Evolutionary conservation across 2,113 vertebrate species (phyloP), one percentile per base, ranked within the genome.

Genomic region (Herpailurus yagouaroundi): DNA sequence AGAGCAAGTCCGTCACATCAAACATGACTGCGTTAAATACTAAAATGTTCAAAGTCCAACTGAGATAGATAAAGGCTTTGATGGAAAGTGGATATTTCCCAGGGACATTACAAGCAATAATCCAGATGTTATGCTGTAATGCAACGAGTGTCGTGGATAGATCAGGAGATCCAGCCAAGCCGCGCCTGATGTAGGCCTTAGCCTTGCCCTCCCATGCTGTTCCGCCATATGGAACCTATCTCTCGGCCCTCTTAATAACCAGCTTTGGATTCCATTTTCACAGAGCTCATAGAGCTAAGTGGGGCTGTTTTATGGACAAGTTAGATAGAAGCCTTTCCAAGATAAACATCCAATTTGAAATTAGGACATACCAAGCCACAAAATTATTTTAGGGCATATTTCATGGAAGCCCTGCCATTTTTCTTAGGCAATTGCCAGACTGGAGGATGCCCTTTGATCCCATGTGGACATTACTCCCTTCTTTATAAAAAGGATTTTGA

Each of bases 191-290:
- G 99, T 98, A 98, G 99, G 99, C 99, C 98, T 98, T 99, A 98
- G 99, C 98, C 98, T 97, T 98, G 98, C 99, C 98, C 99, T 99
- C 99, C 99, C 99, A 99, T 99, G 99, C 99, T 99, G 99, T 99
- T 99, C 99, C 66, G 99, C 99, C 99, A 99, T 99, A 99, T 99
- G 99, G 99, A 99, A 99, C 99, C 99, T 99, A 99, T 99, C 99
- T 99, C 99, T 98, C 98, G 98, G 98, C 99, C 99, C 99, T 99
- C 99, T 99, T 99, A 99, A 99, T 99, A 99, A 99, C 99, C 99
- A 99, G 99, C 98, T 98, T 99, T 99, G 99, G 99, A 99, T 99
- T 99, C 99, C 99, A 98, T 99, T 99, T 99, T 99, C 99, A 99
- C 99, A 99, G 99, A 99, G 99, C 99, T 99, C 99, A 99, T 98